A percentile compares a stretch with the other conserved stretches of the same genome.
Evolutionary conservation across 2,797 vertebrate species (phyloP).

Genomic region (Xerus rutilus): DNA sequence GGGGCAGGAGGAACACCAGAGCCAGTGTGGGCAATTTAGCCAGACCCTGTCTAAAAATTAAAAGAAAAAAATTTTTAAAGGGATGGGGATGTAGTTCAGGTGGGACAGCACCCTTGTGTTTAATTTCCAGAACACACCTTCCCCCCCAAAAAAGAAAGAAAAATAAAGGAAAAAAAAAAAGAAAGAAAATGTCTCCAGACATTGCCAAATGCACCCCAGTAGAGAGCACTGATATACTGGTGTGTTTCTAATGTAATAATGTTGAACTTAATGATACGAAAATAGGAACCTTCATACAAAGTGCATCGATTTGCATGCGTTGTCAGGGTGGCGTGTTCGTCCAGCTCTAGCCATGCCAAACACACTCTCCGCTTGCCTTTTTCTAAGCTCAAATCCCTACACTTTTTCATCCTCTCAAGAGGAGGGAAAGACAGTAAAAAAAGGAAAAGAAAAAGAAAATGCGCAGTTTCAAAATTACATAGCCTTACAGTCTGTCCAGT

Average conservation of each 20-base stretch:
- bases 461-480: constrained; percentile 83
- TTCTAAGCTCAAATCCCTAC: background rate
- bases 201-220: background rate
- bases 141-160: no score
- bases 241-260: constrained; percentile 63
- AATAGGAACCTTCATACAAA: constrained; percentile 63
- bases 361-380: background rate
- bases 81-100: no score
- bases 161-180: no score
- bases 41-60: no score
- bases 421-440: background rate
- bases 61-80: no score
- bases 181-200: background rate
- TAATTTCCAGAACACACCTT: no score
- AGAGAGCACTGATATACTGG: background rate
- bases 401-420: constrained; percentile 8
- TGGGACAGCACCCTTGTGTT: no score
- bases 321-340: background rate
- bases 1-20: no score
- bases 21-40: no score
- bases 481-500: constrained; percentile 73
- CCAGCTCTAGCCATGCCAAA: background rate
- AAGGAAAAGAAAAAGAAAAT: constrained; percentile 47
- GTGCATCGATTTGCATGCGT: background rate
- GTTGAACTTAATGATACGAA: constrained; percentile 23